Evolutionary conservation across 2,113 vertebrate genomes (phyloP).

Genomic region (Corythoichthys haematopterus): DNA sequence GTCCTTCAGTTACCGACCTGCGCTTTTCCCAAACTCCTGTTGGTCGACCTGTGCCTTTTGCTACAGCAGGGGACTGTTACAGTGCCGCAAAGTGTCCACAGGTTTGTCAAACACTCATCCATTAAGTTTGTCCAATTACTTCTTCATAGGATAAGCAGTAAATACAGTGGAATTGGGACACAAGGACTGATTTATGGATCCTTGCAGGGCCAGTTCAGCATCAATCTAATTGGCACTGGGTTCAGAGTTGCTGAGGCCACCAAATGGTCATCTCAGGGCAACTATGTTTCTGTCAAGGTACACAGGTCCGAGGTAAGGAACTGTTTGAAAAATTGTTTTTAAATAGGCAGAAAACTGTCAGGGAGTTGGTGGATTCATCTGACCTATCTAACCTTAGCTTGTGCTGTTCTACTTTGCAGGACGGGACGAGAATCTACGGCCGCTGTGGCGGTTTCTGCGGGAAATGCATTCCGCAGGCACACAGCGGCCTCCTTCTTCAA

Average conservation of each 20-base stretch:
- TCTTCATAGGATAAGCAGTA: too few species aligned
- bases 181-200: constrained; percentile 1
- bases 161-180: too few species aligned
- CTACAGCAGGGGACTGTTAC: constrained; percentile 87
- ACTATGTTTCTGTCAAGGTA: constrained; percentile 83
- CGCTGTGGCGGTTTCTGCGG: constrained; percentile 96
- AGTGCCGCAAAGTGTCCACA: constrained; percentile 88
- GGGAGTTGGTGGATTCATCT: neutral
- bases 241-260: constrained; percentile 79
- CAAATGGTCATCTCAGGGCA: constrained; percentile 89
- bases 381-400: too few species aligned
- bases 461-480: constrained; percentile 85
- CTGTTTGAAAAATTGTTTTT: neutral
- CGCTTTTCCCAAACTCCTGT: constrained; percentile 79
- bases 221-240: constrained; percentile 88
- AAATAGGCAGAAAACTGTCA: neutral
- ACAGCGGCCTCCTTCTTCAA: constrained; percentile 82
- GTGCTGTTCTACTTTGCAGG: constrained; percentile 66
- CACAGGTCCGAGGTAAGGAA: constrained; percentile 85
- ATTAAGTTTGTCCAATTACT: too few species aligned
- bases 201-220: constrained; percentile 88
- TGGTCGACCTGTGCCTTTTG: constrained; percentile 82
- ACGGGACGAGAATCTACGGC: constrained; percentile 89
- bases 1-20: constrained; percentile 80
- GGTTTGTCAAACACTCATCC: constrained; percentile 57